These are phyloP conservation scores for Drosophila sordidapex DNA, from an alignment of 2,888 invertebrate genomes.

Conservation along the genomic window DNA sequence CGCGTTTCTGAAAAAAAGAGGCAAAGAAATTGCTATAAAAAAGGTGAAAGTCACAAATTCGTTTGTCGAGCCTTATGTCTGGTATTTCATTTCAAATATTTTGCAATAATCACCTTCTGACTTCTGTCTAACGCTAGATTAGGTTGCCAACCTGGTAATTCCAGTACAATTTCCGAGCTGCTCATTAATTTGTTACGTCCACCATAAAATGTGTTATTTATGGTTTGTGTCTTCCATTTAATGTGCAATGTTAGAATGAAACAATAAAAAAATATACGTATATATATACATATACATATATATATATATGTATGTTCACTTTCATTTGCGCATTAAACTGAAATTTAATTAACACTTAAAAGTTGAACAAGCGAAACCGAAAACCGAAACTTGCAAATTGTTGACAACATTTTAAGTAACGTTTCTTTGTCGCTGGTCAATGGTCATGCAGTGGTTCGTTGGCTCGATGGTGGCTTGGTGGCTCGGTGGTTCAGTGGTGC, in stretches of 20 bases:
- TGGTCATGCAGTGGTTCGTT: conserved; percentile 31
- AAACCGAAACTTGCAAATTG: conserved; percentile 67
- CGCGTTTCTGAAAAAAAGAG: neutral
- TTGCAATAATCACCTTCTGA: conserved; percentile 31
- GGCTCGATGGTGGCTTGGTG: neutral
- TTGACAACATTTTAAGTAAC: conserved; percentile 68
- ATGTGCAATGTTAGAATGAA: conserved; percentile 25
- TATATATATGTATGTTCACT: conserved; percentile 35
- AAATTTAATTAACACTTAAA: conserved; percentile 74
- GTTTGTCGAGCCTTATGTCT: too few species aligned
- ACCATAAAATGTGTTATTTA: conserved; percentile 53
- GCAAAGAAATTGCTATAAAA: neutral
- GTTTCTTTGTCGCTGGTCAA: conserved; percentile 43
- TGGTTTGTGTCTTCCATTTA: conserved; percentile 25
- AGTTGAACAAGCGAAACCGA: conserved; percentile 35
- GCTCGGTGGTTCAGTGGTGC: conserved; percentile 32
- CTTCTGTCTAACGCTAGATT: conserved; percentile 29
- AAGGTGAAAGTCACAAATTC: conserved; percentile 27
- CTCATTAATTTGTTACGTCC: conserved; percentile 46
- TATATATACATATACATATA: neutral
- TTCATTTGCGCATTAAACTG: conserved; percentile 54
- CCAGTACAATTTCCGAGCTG: conserved; percentile 24
- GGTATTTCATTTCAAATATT: neutral
- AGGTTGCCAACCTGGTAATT: conserved; percentile 11
- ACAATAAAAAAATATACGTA: conserved; percentile 8